These are phyloP conservation scores for Drosophila subobscura DNA, from an alignment of 1,140 invertebrate genomes.

Conservation along the genomic window DNA sequence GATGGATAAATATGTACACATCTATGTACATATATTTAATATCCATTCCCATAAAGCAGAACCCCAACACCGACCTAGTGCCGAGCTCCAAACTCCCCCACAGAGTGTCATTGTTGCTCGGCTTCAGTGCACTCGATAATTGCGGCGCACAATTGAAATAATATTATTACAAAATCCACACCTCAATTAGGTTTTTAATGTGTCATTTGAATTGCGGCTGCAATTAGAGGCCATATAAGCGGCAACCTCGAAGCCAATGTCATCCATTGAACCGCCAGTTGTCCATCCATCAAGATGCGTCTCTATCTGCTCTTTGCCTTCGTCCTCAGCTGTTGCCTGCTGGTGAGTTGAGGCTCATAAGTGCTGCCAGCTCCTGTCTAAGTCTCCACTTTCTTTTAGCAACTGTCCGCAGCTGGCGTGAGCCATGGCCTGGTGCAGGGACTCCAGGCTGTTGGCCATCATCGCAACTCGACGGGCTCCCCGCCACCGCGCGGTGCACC, in stretches of 20 bases:
- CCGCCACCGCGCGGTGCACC: conserved; percentile 36
- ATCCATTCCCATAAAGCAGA: too few relatives aligned
- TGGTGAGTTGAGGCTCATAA: conserved; percentile 31
- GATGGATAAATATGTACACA: too few relatives aligned
- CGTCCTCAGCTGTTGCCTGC: conserved; percentile 46
- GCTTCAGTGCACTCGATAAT: conserved; percentile 60
- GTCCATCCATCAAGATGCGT: conserved; percentile 50
- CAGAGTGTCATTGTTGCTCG: background rate
- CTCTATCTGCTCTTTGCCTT: conserved; percentile 51
- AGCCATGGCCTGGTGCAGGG: conserved; percentile 1
- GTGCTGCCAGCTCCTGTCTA: background rate
- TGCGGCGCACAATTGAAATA: conserved; percentile 31
- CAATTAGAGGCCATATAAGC: conserved; percentile 57
- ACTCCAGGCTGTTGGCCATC: conserved; percentile 9
- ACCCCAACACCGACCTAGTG: conserved; percentile 12
- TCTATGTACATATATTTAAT: too few relatives aligned
- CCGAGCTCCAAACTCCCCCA: conserved; percentile 1
- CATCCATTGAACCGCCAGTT: conserved; percentile 33
- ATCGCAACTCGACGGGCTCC: conserved; percentile 35
- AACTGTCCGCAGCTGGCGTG: conserved; percentile 27
- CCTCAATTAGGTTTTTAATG: conserved; percentile 64
- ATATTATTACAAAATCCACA: conserved; percentile 42
- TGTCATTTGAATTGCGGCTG: conserved; percentile 47
- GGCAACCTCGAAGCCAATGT: conserved; percentile 52
- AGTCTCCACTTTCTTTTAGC: conserved; percentile 14